phyloP scores from a whole-genome alignment of 1,140 invertebrate genomes.

The Drosophila kepulauana region DNA sequence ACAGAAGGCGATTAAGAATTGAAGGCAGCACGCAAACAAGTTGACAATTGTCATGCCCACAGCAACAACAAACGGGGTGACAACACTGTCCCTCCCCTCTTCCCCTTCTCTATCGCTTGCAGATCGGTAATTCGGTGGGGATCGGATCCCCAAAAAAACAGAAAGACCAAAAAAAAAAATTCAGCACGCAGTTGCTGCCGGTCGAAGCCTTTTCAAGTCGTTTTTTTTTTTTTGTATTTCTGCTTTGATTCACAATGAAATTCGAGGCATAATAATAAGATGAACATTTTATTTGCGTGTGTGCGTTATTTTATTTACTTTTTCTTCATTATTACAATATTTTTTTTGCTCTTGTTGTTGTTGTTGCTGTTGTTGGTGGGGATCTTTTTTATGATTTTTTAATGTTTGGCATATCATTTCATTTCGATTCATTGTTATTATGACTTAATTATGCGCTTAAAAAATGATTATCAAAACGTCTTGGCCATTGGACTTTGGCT shows the following conservation, averaged over 20 bases:
- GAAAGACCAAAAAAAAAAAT: slow-evolving; percentile 13
- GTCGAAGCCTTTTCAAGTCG: slow-evolving; percentile 66
- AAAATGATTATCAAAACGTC: slow-evolving; percentile 59
- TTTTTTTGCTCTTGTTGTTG: background rate
- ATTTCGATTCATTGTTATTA: slow-evolving; percentile 61
- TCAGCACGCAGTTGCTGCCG: slow-evolving; percentile 48
- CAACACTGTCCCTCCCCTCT: background rate
- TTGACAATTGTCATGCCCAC: slow-evolving; percentile 79
- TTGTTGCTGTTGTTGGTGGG: no score
- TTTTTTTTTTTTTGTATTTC: slow-evolving; percentile 17
- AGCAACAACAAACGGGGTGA: slow-evolving; percentile 23
- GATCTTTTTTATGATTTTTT: slow-evolving; percentile 14
- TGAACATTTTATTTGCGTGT: slow-evolving; percentile 74
- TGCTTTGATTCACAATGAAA: slow-evolving; percentile 77
- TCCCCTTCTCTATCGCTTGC: background rate
- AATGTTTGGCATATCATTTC: slow-evolving; percentile 77
- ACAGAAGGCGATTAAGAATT: slow-evolving; percentile 78
- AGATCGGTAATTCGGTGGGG: slow-evolving; percentile 5
- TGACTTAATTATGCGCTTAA: slow-evolving; percentile 81
- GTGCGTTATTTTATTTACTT: slow-evolving; percentile 36
- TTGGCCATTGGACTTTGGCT: slow-evolving; percentile 54
- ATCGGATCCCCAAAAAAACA: slow-evolving; percentile 10
- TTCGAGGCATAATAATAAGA: slow-evolving; percentile 78
- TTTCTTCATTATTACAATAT: slow-evolving; percentile 7
- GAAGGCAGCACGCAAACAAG: slow-evolving; percentile 79